phyloP scores from a whole-genome alignment of 30 jellyfish, hydroid and myxozoan species.

The Hydra vulgaris region DNA sequence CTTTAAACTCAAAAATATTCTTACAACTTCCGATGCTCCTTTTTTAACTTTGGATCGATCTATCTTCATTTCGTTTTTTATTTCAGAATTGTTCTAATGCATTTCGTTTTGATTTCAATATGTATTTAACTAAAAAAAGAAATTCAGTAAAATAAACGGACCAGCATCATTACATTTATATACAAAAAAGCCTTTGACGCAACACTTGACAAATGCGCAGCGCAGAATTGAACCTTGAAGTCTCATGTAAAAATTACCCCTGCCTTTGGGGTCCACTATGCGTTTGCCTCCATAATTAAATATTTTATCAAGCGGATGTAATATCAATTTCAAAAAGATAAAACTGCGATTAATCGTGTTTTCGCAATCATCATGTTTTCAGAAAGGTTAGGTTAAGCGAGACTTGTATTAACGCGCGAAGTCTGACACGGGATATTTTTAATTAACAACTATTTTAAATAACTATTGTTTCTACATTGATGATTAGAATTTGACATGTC shows the following conservation, averaged over 20 bases:
- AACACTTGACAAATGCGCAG: too few species aligned
- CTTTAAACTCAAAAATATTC: background rate
- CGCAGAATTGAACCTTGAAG: too few species aligned
- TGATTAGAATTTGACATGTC: background rate
- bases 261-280: background rate
- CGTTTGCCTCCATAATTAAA: background rate
- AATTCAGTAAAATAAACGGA: background rate
- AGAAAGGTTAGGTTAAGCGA: background rate
- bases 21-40: slow-evolving; percentile 86
- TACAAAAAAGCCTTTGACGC: too few species aligned
- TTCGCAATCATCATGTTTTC: background rate
- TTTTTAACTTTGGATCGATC: slow-evolving; percentile 80
- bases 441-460: too few species aligned
- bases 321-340: too few species aligned
- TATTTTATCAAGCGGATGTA: background rate
- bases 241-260: background rate
- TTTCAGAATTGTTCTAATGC: too few species aligned
- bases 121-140: background rate
- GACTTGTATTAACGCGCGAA: background rate
- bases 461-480: background rate
- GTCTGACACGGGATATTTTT: too few species aligned
- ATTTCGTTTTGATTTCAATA: too few species aligned
- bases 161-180: too few species aligned
- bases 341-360: background rate
- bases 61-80: slow-evolving; percentile 70